A percentile compares a stretch with the other conserved stretches of the same genome.
Conservation (phyloP, 2,888 invertebrate genomes). For the Melanophora roralis region DNA sequence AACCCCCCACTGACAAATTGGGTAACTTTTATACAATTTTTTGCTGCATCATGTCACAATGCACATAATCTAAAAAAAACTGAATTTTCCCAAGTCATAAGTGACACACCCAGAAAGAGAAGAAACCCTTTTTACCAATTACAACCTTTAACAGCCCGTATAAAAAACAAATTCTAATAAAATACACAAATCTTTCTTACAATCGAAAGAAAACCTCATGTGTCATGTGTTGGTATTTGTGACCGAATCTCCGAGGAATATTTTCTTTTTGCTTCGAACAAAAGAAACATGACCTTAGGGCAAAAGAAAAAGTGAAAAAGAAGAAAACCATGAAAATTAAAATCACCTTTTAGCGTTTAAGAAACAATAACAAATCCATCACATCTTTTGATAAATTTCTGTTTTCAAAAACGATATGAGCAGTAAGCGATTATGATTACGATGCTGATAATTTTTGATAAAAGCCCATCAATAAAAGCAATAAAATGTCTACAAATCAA, state of each 20-base stretch:
- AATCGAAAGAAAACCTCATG: constrained; percentile 42
- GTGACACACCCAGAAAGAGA: constrained; percentile 59
- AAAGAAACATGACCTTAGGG: constrained; percentile 57
- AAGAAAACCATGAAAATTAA: constrained; percentile 33
- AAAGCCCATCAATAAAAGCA: constrained; percentile 64
- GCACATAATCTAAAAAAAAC: background rate
- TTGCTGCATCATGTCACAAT: constrained; percentile 54
- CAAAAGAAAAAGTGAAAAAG: constrained; percentile 7
- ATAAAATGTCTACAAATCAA: constrained; percentile 64
- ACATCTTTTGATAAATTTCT: constrained; percentile 30
- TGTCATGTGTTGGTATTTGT: constrained; percentile 46
- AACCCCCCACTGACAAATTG: constrained; percentile 36
- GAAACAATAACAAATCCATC: constrained; percentile 53
- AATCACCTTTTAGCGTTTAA: constrained; percentile 46
- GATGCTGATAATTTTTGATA: constrained; percentile 55
- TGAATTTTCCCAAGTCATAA: constrained; percentile 59
- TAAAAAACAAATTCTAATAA: constrained; percentile 6
- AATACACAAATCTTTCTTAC: no score
- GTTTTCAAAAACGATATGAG: constrained; percentile 17
- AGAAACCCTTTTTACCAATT: constrained; percentile 48
- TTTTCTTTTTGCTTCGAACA: constrained; percentile 28
- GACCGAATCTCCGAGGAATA: constrained; percentile 48
- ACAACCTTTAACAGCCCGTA: constrained; percentile 52
- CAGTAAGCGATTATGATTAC: constrained; percentile 48
- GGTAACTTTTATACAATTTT: background rate